These are phyloP conservation scores for Pyrocoelia pectoralis DNA, from an alignment of 2,888 invertebrate species.

Conservation along the genomic window DNA sequence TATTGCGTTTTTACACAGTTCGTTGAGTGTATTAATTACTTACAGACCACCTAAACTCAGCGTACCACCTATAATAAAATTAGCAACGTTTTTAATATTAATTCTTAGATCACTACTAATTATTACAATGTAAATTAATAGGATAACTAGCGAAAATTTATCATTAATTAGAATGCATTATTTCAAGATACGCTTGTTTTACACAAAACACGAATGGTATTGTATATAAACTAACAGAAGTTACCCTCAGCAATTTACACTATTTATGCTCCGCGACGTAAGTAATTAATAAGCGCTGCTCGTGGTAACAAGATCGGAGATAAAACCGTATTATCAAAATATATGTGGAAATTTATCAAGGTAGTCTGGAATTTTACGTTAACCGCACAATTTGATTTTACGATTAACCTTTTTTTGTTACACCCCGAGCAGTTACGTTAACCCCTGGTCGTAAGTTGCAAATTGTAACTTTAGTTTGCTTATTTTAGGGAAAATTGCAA, in stretches of 20 bases:
- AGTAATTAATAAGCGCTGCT: constrained; percentile 29
- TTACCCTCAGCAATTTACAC: constrained; percentile 25
- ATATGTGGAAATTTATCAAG: constrained; percentile 8
- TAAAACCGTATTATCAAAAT: constrained; percentile 4
- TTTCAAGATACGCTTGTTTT: constrained; percentile 25
- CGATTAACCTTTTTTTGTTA: too few relatives aligned
- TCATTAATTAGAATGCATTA: constrained; percentile 23
- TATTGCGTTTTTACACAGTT: constrained; percentile 26
- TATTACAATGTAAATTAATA: background rate
- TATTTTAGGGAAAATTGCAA: too few relatives aligned
- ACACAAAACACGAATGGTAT: constrained; percentile 25
- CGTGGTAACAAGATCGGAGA: constrained; percentile 23
- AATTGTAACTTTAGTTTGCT: too few relatives aligned
- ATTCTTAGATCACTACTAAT: background rate
- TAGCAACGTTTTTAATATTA: constrained; percentile 13
- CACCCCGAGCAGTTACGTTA: too few relatives aligned
- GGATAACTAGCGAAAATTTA: too few relatives aligned
- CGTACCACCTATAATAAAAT: background rate
- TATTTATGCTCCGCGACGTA: constrained; percentile 30
- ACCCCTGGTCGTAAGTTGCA: too few relatives aligned
- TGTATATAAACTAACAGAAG: constrained; percentile 25
- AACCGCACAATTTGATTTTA: too few relatives aligned
- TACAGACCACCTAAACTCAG: constrained; percentile 2
- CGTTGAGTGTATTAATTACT: constrained; percentile 9
- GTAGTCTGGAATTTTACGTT: background rate